Base-by-base conservation (phyloP, 23 tunicate genomes). In the Ascidia mentula region DNA sequence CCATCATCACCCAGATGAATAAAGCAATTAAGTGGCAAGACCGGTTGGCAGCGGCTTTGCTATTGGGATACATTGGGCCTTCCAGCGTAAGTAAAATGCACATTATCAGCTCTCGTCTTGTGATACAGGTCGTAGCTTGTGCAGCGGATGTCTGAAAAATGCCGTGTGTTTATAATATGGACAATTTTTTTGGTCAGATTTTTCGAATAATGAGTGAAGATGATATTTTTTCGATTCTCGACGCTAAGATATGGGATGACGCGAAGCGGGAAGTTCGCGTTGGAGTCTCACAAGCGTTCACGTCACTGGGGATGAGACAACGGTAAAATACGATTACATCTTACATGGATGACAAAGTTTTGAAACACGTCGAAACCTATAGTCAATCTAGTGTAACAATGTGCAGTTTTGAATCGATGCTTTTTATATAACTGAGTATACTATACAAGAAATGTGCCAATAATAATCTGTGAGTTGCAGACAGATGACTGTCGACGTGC, bases 281-380 rank as follows among this genome's bases (percentile, higher is more conserved):
- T 37, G 97, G 97, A 1, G 92, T 92, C 4, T 92, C 97, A 0
- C 92, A 92, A 69, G 92, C 97, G 0, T 76, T 87, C 60, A 92
- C 97, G 40, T 46, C 91, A 18, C 88, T 92, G 15, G 97, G 97
- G 22, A 32, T 92, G 79, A 82, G 97, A 74, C 85, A 45, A 53
- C 73, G 82, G 95, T 90, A 53, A 3, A 42, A 12, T 42, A 42
- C 12, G 15, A 42, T 42, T 42, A 42, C 15, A 42, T 42, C 15
- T 42, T 15, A 42, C 15, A 9, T 42, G 15, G 15, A 42, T 42
- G 53, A 12, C 53, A n/a, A n/a, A n/a, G n/a, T n/a, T n/a, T n/a
- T n/a, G n/a, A n/a, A n/a, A n/a, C n/a, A n/a, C n/a, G n/a, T n/a
- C n/a, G n/a, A n/a, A n/a, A n/a, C n/a, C n/a, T n/a, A n/a, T n/a